These are phyloP conservation scores for Conchocele bisecta DNA, from an alignment of 2,888 invertebrate species.

Conservation along the genomic window DNA sequence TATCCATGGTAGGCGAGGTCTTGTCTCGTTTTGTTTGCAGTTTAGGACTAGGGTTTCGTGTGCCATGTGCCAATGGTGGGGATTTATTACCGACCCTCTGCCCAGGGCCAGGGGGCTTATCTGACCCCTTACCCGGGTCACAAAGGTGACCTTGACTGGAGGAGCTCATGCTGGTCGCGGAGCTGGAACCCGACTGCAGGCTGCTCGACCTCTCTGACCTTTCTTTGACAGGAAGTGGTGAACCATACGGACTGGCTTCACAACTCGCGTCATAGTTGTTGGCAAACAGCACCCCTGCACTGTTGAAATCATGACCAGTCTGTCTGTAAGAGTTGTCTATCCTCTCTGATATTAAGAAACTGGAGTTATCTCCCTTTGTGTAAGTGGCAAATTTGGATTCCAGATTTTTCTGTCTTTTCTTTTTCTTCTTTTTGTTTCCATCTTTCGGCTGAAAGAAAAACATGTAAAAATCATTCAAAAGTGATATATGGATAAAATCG, in stretches of 20 bases:
- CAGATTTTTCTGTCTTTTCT: constrained; percentile 54
- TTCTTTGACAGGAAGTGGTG: neutral
- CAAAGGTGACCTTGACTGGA: no score
- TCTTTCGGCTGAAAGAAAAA: constrained; percentile 37
- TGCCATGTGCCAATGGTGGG: neutral
- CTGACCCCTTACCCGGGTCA: neutral
- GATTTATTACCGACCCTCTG: neutral
- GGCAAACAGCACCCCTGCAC: constrained; percentile 1
- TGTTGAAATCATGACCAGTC: constrained; percentile 7
- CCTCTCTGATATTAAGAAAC: neutral
- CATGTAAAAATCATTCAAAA: no score
- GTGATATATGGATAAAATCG: no score
- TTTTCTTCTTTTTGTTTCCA: constrained; percentile 58
- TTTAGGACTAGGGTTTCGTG: neutral
- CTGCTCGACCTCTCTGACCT: constrained; percentile 13
- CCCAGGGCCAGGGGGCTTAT: neutral
- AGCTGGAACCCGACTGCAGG: constrained; percentile 19
- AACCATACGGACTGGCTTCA: constrained; percentile 8
- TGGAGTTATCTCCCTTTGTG: constrained; percentile 4
- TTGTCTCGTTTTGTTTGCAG: neutral
- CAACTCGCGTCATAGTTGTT: constrained; percentile 1
- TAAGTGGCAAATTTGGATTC: constrained; percentile 28
- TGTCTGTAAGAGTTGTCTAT: neutral
- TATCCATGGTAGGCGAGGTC: constrained; percentile 8
- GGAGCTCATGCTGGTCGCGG: neutral